Evolutionary conservation across 2,888 invertebrate genomes (phyloP).

Genomic region (Lymantria monacha): DNA sequence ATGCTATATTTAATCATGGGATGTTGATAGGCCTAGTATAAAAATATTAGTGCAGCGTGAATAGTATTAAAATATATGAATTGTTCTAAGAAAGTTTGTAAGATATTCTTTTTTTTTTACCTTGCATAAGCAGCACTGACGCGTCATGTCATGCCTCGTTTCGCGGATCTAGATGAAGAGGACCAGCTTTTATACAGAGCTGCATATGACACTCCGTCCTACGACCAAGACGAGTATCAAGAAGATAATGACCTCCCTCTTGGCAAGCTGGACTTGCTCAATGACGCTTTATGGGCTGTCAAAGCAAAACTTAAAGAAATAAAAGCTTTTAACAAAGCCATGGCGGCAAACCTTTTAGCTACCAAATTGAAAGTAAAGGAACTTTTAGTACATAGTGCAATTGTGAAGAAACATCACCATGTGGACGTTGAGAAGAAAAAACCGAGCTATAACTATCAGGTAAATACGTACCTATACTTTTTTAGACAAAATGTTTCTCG

Average conservation of each 20-base stretch:
- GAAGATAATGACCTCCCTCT: slow-evolving; percentile 48
- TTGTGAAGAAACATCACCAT: slow-evolving; percentile 53
- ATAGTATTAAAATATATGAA: neutral
- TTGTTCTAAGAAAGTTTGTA: no score
- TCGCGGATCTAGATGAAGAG: slow-evolving; percentile 61
- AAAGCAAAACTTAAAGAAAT: slow-evolving; percentile 68
- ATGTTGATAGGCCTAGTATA: no score
- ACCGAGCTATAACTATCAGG: slow-evolving; percentile 54
- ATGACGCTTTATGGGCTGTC: slow-evolving; percentile 67
- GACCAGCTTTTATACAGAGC: slow-evolving; percentile 65
- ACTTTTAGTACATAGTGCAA: slow-evolving; percentile 46
- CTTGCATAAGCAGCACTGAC: slow-evolving; percentile 37
- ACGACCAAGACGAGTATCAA: slow-evolving; percentile 55
- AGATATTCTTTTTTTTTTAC: neutral
- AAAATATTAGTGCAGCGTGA: neutral
- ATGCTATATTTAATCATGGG: no score
- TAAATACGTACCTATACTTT: slow-evolving; percentile 3
- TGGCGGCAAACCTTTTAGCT: slow-evolving; percentile 61
- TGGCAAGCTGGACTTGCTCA: slow-evolving; percentile 65
- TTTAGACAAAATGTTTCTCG: neutral
- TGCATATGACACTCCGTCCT: slow-evolving; percentile 65
- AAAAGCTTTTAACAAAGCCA: slow-evolving; percentile 66
- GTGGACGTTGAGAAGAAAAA: slow-evolving; percentile 52
- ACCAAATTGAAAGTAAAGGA: slow-evolving; percentile 70
- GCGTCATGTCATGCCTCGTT: slow-evolving; percentile 50